Evolutionary conservation across 2,888 invertebrate species (phyloP).

Genomic region (Melipona bicolor): DNA sequence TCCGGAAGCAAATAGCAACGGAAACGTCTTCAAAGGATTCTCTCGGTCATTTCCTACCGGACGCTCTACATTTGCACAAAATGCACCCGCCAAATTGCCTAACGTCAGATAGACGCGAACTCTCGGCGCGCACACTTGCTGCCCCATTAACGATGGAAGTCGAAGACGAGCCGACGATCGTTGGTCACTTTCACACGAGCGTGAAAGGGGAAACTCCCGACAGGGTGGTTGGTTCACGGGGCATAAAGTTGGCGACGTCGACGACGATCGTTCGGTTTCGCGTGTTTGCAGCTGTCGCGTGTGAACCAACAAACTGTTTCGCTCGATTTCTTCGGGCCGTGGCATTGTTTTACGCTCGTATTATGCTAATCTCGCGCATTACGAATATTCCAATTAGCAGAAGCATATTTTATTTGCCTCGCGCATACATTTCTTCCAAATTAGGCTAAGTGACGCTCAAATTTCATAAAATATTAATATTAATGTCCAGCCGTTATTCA

Average conservation of each 20-base stretch:
- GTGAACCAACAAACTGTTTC: constrained; percentile 34
- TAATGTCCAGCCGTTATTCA: no score
- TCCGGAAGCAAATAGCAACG: constrained; percentile 69
- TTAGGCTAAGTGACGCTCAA: no score
- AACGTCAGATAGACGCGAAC: not conserved
- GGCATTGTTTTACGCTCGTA: not conserved
- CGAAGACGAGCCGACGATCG: not conserved
- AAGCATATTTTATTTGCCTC: no score
- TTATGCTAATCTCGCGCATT: constrained; percentile 39
- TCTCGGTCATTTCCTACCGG: constrained; percentile 50
- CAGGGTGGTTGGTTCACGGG: constrained; percentile 67
- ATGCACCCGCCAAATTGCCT: not conserved
- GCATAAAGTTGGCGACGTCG: constrained; percentile 70
- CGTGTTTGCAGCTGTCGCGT: constrained; percentile 61
- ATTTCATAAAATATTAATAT: no score
- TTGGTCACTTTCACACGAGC: constrained; percentile 35
- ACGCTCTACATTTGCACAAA: not conserved
- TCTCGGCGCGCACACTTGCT: not conserved
- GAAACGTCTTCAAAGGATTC: constrained; percentile 69
- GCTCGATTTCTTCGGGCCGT: constrained; percentile 41
- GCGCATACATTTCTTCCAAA: no score
- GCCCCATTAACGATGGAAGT: no score
- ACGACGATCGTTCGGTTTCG: constrained; percentile 19
- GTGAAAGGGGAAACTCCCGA: constrained; percentile 12
- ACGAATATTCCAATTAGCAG: not conserved